Base-by-base conservation (phyloP, 2,797 vertebrate genomes). In the Parotocinclus haroldoi region DNA sequence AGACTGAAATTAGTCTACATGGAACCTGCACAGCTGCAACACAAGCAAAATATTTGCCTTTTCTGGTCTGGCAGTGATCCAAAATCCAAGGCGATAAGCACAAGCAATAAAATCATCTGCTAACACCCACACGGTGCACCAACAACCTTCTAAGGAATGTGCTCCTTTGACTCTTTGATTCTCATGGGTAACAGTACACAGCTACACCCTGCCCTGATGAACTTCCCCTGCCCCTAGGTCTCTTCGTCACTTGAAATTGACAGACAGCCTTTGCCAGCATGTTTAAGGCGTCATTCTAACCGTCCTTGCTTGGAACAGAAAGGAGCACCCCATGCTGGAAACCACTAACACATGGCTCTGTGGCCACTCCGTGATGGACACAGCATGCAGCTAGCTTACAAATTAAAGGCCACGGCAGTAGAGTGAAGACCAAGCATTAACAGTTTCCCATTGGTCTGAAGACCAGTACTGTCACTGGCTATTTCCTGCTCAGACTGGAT, bases 21-120 rank as follows among this genome's bases (percentile, higher is more conserved):
- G 63, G 49, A 74, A 75, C 74, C 76, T 78, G 72, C 71, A 72
- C 76, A 76, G 76, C 68, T 76, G 74, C 66, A 62, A 75, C 74
- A 80, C 73, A 74, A 74, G 66, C 63, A 69, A 75, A 78, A 79
- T 78, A 78, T 78, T 78, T 77, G 72, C 68, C 74, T 79, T 79
- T 49, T 73, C 44, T 76, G 71, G 76, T 81, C 73, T 81, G 78
- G 78, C 76, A 66, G 27, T 37, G 72, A 48, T 61, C 69, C 74
- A 81, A 79, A 73, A 72, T 70, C 68, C 69, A 73, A 71, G 59
- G 63, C 67, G 61, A 73, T 68, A 73, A 27, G 73, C 54, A 67
- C 69, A 72, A 78, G 75, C 68, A 74, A 69, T 63, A 69, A 69
- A 66, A 72, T 59, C 63, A 69, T 55, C 39, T 74, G 66, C 71